Base-by-base conservation (phyloP, 2,113 vertebrate genomes). In the Chrysemys picta region DNA sequence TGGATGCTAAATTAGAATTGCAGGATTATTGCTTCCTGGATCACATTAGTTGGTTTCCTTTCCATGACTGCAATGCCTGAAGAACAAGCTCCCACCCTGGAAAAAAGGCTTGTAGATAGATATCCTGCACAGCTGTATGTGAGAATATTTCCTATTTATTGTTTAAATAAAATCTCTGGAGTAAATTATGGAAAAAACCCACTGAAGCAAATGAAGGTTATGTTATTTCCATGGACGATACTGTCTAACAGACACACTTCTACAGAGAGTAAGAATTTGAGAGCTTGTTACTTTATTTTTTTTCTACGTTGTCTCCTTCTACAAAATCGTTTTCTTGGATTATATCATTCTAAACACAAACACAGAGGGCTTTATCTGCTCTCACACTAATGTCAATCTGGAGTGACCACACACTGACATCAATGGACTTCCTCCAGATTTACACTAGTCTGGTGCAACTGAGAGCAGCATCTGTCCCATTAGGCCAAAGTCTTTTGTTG, bases 91-190 rank as follows among this genome's bases (percentile, higher is more conserved):
- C 96, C 91, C 95, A 85, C 97, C 94, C 97, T 98, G 98, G 97
- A 98, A 98, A 98, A 97, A 93, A 53, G 83, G 85, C 27, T 76
- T 91, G 80, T 95, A 96, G 97, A 90, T 91, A 96, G 96, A 97
- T 96, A 97, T 98, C 98, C 98, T 97, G 97, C 91, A 90, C 98
- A 98, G 97, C 97, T 98, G 97, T 91, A 92, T 88, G 85, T 72
- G 82, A 91, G 84, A 95, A 81, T 97, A 82, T 94, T 98, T 98
- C 98, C 98, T 97, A 96, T 95, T 84, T 80, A 96, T 97, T 98
- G 97, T 98, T 92, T 92, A 75, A 96, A 92, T 95, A 97, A 97
- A 96, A 96, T 93, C 96, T 97, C 91, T 86, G 83, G 95, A 91
- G 95, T 93, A 97, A 97, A 93, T 86, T 72, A 93, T 97, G 97